These are phyloP conservation scores for Lordiphosa collinella DNA, from an alignment of 1,140 invertebrate species.

Conservation along the genomic window DNA sequence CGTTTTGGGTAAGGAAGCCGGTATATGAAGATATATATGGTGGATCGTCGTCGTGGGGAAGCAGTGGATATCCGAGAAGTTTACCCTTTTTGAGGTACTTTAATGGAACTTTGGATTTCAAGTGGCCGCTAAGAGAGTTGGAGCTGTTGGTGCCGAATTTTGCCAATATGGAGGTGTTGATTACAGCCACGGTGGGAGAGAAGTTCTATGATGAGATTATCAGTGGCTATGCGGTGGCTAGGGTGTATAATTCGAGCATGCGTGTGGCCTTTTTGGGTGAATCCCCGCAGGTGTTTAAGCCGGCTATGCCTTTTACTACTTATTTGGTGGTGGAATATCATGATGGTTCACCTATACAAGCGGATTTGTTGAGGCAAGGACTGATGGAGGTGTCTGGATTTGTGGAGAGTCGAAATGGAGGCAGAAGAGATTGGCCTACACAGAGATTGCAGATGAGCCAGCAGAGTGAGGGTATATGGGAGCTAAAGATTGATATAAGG, in stretches of 20 bases:
- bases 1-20: conserved; percentile 86
- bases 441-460: conserved; percentile 82
- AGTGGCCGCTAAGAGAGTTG: conserved; percentile 90
- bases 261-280: conserved; percentile 92
- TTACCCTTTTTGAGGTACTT: conserved; percentile 88
- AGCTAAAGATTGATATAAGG: conserved; percentile 87
- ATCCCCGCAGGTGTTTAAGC: conserved; percentile 95
- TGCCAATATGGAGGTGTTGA: conserved; percentile 90
- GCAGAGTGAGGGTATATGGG: conserved; percentile 85
- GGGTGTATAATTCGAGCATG: conserved; percentile 92
- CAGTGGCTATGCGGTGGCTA: conserved; percentile 91
- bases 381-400: conserved; percentile 83
- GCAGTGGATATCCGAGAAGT: conserved; percentile 80
- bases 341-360: conserved; percentile 86
- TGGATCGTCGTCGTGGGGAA: conserved; percentile 26
- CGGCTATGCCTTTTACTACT: conserved; percentile 87
- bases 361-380: conserved; percentile 81
- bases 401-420: conserved; percentile 82
- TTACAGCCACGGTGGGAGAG: conserved; percentile 94
- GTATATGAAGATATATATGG: conserved; percentile 72
- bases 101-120: conserved; percentile 91
- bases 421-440: conserved; percentile 81
- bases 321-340: conserved; percentile 88
- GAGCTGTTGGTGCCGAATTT: conserved; percentile 84
- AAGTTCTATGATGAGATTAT: conserved; percentile 92